Evolutionary conservation across 2,888 invertebrate species (phyloP), one percentile per base, ranked within the genome.

Genomic region (Watsonalla cultraria): DNA sequence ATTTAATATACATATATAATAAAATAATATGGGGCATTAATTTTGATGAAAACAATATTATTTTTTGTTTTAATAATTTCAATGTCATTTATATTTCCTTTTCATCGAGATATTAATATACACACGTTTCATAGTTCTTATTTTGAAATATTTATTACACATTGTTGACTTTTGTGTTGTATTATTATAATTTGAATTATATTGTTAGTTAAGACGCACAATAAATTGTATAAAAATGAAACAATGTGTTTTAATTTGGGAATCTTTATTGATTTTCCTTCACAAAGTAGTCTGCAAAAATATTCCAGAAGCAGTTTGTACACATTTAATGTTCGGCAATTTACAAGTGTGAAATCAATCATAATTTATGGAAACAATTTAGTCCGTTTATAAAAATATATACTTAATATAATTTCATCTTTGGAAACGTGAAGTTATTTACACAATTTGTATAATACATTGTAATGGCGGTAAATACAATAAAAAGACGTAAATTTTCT

Each of bases 251-350:
- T 66, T 62, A 68, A 61, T 69, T 60, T 76, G 78, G 78, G 74
- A 76, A 73, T 78, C 77, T 87, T 87, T 86, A 86, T 87, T 87
- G 85, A 78, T 86, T 86, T 87, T 83, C 87, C 87, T 84, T 80
- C 86, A 83, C 81, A 82, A 78, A 78, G 78, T 39, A 14, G 37
- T 14, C 37, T 35, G 49, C 5, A 42, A 65, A 70, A 71, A 60
- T 59, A 60, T 65, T 58, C 64, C 54, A 61, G 54, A 52, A 57
- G 58, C 5, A 11, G 37, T 37, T 37, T 42, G 9, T 42, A 42
- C 42, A 42, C 37, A 37, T 37, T 7, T 37, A 5, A 42, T 42
- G 42, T 55, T 57, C 50, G 57, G 66, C 53, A 46, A 54, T 55
- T 56, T 34, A 55, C 52, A 57, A 52, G 54, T 34, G 6, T 33